Conservation (phyloP, 2,797 vertebrate species). For the Glossophaga mutica region DNA sequence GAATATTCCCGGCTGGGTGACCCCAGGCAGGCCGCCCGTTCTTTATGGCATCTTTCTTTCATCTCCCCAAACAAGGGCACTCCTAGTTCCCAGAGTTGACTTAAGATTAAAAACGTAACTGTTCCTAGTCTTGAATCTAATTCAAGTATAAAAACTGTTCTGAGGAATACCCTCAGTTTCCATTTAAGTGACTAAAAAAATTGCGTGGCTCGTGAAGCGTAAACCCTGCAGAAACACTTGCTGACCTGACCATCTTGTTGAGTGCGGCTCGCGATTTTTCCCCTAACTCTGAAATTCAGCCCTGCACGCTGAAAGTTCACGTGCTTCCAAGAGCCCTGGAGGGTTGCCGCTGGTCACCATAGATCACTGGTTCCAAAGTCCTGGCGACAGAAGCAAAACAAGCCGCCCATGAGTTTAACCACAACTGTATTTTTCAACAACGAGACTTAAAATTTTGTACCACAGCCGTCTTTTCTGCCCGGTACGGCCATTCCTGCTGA, state of each 20-base stretch:
- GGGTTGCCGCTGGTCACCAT: neutral
- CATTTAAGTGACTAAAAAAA: neutral
- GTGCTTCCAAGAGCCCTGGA: neutral
- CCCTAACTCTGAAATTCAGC: neutral
- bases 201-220: neutral
- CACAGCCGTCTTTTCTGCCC: neutral
- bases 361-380: neutral
- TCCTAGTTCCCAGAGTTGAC: neutral
- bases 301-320: neutral
- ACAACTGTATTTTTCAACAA: neutral
- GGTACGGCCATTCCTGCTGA: neutral
- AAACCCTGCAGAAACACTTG: neutral
- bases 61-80: neutral
- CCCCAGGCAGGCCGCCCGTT: neutral
- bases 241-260: neutral
- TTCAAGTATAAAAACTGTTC: neutral
- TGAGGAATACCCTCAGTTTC: neutral
- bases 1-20: neutral
- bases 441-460: neutral
- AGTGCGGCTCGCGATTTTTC: neutral
- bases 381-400: neutral
- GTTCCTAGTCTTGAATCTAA: neutral
- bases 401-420: neutral
- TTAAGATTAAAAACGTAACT: neutral
- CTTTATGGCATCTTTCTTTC: neutral